Base-by-base conservation (phyloP, 2,888 invertebrate genomes). In the Sarcophaga carnaria region DNA sequence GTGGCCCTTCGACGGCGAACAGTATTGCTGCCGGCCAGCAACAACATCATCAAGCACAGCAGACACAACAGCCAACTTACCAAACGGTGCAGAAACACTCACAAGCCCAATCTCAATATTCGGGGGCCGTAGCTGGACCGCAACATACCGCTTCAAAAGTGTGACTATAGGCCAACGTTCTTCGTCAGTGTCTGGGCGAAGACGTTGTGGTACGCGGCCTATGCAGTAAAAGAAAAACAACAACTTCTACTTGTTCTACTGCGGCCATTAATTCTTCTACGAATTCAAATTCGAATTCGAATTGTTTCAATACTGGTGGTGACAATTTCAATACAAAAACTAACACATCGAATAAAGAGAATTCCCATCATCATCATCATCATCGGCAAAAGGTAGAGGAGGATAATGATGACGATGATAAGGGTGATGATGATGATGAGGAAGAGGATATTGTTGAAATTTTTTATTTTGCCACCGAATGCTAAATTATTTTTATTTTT, bases 1-100 rank as follows among this genome's bases (percentile, higher is more conserved):
- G 83, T 49, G 86, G 80, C 17, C 95, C 95, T 1, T 95, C 95
- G 88, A 94, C 95, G 4, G 95, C 95, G 0, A 95, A 95, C 89
- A 95, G 95, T 71, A 95, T 95, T 78, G 89, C 88, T 75, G 83
- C 75, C 22, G 88, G 85, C 27, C 80, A 87, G 80, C 89, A 77
- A 49, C 86, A 85, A 12, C 83, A 62, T 37, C 66, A 62, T 37
- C 66, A 37, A 66, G 17, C 27, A 27, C 66, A 66, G 17, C 66
- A 37, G 60, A 5, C 71, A 14, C 45, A 92, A 14, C 45, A 92
- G 83, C 91, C 92, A 67, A 92, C 92, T 74, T 92, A 92, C 79
- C 92, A 92, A 85, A 92, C 92, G 45, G 91, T 92, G 74, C 92
- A 92, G 77, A 92, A 92, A 86, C 89, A 90, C n/a, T 89, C 89